A percentile compares a stretch with the other conserved stretches of the same genome.
These are phyloP conservation scores for Hetaerina titia DNA, from an alignment of 2,888 invertebrate species.

Conservation along the genomic window DNA sequence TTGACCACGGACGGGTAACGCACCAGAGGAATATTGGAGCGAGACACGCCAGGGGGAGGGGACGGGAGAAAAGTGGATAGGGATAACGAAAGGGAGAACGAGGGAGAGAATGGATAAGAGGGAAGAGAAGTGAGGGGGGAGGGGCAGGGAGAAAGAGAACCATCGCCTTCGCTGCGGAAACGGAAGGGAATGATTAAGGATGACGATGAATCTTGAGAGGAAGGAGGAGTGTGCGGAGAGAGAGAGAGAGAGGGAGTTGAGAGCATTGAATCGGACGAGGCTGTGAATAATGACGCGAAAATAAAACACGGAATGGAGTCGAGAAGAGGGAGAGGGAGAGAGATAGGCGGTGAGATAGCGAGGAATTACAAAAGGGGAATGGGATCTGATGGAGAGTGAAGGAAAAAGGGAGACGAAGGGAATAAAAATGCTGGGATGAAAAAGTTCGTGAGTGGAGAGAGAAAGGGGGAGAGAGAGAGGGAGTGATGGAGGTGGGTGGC, in stretches of 20 bases:
- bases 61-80: neutral
- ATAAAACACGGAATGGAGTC: neutral
- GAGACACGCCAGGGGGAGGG: neutral
- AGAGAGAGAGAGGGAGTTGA: neutral
- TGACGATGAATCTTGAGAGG: neutral
- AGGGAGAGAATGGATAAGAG: neutral
- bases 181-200: neutral
- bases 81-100: neutral
- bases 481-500: neutral
- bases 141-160: neutral
- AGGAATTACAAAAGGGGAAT: neutral
- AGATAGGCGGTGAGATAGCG: neutral
- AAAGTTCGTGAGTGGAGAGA: neutral
- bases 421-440: neutral
- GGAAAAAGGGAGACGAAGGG: neutral
- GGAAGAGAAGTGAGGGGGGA: neutral
- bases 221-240: neutral
- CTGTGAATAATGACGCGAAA: neutral
- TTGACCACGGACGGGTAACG: neutral
- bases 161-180: neutral
- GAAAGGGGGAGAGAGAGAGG: neutral
- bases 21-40: neutral
- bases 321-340: neutral
- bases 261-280: neutral
- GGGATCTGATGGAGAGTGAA: neutral